Conservation (phyloP, 2,888 invertebrate species). For the Dascillus cervinus region DNA sequence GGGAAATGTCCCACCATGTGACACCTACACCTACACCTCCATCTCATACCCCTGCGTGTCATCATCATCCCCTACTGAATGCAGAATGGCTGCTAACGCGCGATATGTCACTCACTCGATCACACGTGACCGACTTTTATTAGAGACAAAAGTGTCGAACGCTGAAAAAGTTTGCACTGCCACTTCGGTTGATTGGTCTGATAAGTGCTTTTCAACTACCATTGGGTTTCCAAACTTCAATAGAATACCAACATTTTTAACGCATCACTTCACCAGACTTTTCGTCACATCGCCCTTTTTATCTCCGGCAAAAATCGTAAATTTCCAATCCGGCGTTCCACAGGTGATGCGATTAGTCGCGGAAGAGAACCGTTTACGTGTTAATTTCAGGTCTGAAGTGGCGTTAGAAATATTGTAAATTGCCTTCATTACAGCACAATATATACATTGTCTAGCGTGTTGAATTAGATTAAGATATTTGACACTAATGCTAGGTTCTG, state of each 20-base stretch:
- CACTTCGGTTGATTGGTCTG: slow-evolving; percentile 22
- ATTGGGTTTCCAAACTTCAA: slow-evolving; percentile 15
- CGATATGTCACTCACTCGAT: slow-evolving; percentile 43
- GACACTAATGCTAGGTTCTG: slow-evolving; percentile 18
- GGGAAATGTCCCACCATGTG: slow-evolving; percentile 29
- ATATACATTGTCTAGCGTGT: slow-evolving; percentile 3
- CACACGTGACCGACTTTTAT: slow-evolving; percentile 42
- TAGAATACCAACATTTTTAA: slow-evolving; percentile 16
- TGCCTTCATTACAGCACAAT: too few relatives aligned
- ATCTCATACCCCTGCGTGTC: slow-evolving; percentile 12
- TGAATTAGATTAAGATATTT: slow-evolving; percentile 19
- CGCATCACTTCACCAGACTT: too few relatives aligned
- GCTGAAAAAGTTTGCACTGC: slow-evolving; percentile 16
- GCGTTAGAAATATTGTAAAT: too few relatives aligned
- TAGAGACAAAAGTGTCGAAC: slow-evolving; percentile 27
- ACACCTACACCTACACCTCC: slow-evolving; percentile 18
- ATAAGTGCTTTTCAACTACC: slow-evolving; percentile 18
- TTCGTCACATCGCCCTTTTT: too few relatives aligned
- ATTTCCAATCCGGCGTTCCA: too few relatives aligned
- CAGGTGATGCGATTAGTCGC: too few relatives aligned
- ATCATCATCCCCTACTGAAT: slow-evolving; percentile 21
- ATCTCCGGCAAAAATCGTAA: too few relatives aligned
- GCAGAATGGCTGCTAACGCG: slow-evolving; percentile 35
- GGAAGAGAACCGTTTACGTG: too few relatives aligned
- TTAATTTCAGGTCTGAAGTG: too few relatives aligned